These are phyloP conservation scores for Macrotis lagotis DNA, from an alignment of 2,113 vertebrate species.

Conservation along the genomic window DNA sequence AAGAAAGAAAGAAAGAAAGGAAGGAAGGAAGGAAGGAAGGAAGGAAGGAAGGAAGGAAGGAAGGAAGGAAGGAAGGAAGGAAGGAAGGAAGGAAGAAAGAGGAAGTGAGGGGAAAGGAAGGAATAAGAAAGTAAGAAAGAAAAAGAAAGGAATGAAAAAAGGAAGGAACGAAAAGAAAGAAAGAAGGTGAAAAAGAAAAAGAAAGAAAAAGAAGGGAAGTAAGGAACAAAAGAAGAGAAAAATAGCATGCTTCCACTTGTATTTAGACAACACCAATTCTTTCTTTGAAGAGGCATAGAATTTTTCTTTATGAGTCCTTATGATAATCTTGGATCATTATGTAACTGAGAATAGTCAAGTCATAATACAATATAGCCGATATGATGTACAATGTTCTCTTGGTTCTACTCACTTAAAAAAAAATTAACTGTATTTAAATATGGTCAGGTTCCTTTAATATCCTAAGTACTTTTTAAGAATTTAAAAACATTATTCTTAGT, in stretches of 20 bases:
- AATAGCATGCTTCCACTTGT: not conserved
- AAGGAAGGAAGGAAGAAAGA: accelerated
- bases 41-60: no score
- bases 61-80: no score
- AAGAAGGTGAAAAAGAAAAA: no score
- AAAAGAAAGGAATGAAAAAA: no score
- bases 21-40: no score
- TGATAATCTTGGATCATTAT: not conserved
- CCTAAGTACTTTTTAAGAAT: not conserved
- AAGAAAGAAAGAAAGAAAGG: no score
- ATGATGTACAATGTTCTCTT: not conserved
- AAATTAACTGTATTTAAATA: not conserved
- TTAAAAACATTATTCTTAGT: not conserved
- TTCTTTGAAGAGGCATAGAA: not conserved
- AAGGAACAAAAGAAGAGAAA: not conserved
- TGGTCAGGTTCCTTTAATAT: not conserved
- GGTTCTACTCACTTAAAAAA: not conserved
- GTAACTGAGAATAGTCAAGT: not conserved
- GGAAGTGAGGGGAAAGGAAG: no score
- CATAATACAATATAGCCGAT: not conserved
- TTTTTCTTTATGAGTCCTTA: not conserved
- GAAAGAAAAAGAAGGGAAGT: no score
- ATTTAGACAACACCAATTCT: not conserved
- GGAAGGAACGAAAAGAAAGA: no score
- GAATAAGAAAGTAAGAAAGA: no score